Conservation (phyloP, 2,113 vertebrate species). For the Todiramphus chloris region DNA sequence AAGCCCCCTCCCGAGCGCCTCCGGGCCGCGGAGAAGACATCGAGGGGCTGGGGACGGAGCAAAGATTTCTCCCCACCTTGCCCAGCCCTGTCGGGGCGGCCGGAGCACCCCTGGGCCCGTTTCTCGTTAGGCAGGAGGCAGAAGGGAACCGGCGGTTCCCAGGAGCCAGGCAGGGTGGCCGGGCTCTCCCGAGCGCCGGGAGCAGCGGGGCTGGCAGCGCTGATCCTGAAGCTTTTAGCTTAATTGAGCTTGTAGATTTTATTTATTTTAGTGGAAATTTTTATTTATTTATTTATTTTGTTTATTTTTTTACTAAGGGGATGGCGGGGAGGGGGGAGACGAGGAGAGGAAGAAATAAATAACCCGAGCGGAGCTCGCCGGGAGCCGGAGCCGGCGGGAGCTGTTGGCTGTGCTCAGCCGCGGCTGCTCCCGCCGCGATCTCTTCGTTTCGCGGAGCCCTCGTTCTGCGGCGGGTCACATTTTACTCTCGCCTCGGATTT, state of each 20-base stretch:
- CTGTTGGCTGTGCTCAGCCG: background rate
- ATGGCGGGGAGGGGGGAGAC: background rate
- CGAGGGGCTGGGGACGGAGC: background rate
- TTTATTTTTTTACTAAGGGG: background rate
- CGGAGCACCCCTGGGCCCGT: background rate
- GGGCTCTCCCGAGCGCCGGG: background rate
- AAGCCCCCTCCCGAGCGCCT: background rate
- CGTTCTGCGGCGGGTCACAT: background rate
- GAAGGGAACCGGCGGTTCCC: background rate
- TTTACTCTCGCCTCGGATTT: background rate
- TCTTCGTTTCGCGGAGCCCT: background rate
- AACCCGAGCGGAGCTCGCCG: background rate
- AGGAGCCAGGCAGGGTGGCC: background rate
- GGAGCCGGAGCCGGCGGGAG: background rate
- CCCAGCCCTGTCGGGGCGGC: background rate
- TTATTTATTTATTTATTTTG: background rate
- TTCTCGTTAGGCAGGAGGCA: slow-evolving; percentile 35
- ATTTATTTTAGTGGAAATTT: background rate
- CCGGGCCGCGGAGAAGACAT: background rate
- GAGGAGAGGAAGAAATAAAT: slow-evolving; percentile 17
- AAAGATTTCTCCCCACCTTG: background rate
- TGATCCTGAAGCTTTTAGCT: slow-evolving; percentile 18
- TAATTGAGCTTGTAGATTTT: slow-evolving; percentile 4
- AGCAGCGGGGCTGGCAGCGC: slow-evolving; percentile 6
- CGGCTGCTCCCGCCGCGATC: background rate